Evolutionary conservation across 2,888 invertebrate genomes (phyloP).

Genomic region (Flexamia atlantica): DNA sequence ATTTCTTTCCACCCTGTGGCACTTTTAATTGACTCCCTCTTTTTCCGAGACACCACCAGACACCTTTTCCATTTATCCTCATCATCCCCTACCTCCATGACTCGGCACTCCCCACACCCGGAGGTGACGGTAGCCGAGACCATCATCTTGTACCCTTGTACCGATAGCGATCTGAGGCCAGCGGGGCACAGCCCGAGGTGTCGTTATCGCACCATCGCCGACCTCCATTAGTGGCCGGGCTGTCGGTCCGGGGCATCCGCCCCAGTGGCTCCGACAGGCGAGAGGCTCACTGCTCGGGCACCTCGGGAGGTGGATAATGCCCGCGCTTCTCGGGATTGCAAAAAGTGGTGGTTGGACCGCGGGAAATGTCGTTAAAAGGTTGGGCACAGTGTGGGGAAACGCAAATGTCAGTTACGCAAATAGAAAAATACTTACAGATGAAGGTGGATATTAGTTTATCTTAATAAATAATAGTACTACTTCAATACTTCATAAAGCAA

Average conservation of each 20-base stretch:
- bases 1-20: too few species aligned
- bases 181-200: slow-evolving; percentile 32
- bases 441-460: too few species aligned
- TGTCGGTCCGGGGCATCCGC: slow-evolving; percentile 26
- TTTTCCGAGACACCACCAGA: too few species aligned
- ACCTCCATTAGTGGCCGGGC: slow-evolving; percentile 19
- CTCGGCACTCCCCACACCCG: not conserved
- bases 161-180: not conserved
- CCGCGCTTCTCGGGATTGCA: not conserved
- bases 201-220: slow-evolving; percentile 25
- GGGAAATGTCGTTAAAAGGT: not conserved
- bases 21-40: too few species aligned
- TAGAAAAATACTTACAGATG: too few species aligned
- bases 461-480: too few species aligned
- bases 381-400: too few species aligned
- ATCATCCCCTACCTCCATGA: not conserved
- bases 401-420: too few species aligned
- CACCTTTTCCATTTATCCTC: too few species aligned
- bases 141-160: not conserved
- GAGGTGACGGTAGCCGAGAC: not conserved
- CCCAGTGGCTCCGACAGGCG: not conserved
- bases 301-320: not conserved
- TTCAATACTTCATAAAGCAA: too few species aligned
- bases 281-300: too few species aligned
- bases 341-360: not conserved